Evolutionary conservation across 2,888 invertebrate species (phyloP).

Genomic region (Augochlorella aurata): DNA sequence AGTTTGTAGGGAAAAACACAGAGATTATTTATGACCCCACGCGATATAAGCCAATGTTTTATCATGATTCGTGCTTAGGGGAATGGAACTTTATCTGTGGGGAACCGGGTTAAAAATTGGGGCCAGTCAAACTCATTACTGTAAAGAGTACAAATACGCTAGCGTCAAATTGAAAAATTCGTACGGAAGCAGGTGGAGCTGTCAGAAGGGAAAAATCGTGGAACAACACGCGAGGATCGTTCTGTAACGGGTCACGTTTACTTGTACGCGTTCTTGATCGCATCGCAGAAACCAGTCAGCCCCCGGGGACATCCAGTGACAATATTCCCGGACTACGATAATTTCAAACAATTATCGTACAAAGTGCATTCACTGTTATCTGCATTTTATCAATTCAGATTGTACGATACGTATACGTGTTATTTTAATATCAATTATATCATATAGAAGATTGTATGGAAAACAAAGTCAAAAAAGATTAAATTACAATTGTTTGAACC

Average conservation of each 20-base stretch:
- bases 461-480: too few relatives aligned
- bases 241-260: constrained; percentile 13
- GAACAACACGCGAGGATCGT: constrained; percentile 31
- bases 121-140: neutral
- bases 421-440: neutral
- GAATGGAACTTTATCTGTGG: neutral
- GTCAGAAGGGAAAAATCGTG: constrained; percentile 49
- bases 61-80: neutral
- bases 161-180: constrained; percentile 45
- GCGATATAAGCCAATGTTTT: neutral
- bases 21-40: neutral
- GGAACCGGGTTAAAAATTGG: constrained; percentile 9
- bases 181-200: constrained; percentile 37
- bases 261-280: constrained; percentile 24
- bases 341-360: neutral
- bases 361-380: neutral
- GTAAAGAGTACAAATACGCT: constrained; percentile 26
- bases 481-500: too few relatives aligned
- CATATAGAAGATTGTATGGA: neutral
- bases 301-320: neutral
- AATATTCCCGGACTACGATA: constrained; percentile 21
- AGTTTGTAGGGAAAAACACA: neutral
- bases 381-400: neutral
- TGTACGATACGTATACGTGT: neutral
- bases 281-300: neutral